These are phyloP conservation scores for Oligia strigilis DNA, from an alignment of 2,888 invertebrate genomes.

Conservation along the genomic window DNA sequence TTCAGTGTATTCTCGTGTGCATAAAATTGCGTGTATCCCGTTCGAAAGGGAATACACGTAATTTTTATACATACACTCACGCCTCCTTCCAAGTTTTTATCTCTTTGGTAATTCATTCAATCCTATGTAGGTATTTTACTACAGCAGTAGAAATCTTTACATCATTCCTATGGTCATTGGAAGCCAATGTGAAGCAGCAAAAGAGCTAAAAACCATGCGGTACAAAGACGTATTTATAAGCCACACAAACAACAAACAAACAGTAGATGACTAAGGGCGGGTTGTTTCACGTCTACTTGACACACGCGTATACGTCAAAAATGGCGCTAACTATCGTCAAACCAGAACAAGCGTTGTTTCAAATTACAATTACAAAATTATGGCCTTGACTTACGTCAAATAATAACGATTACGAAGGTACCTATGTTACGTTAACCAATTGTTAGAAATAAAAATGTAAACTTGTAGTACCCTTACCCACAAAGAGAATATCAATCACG, in stretches of 20 bases:
- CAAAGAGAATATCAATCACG: slow-evolving; percentile 53
- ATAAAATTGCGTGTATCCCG: no score
- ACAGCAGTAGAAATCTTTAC: not conserved
- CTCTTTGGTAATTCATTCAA: not conserved
- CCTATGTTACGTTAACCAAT: no score
- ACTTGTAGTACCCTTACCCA: slow-evolving; percentile 4
- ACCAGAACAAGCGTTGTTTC: not conserved
- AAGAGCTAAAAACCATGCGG: not conserved
- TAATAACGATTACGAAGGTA: no score
- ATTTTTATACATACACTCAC: not conserved
- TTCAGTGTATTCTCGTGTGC: no score
- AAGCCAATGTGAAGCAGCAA: not conserved
- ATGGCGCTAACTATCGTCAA: not conserved
- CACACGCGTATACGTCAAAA: no score
- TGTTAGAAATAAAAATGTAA: not conserved
- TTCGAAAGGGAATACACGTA: no score
- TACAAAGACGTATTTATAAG: not conserved
- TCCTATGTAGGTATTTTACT: not conserved
- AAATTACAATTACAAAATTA: no score
- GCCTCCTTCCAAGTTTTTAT: not conserved
- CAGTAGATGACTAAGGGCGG: not conserved
- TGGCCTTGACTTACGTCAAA: no score
- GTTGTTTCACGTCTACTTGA: no score
- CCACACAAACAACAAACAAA: not conserved
- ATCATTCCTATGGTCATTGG: not conserved